Evolutionary conservation across 37 sponge, comb jelly and placozoan genomes (phyloP).

Genomic region (Ianthella basta): DNA sequence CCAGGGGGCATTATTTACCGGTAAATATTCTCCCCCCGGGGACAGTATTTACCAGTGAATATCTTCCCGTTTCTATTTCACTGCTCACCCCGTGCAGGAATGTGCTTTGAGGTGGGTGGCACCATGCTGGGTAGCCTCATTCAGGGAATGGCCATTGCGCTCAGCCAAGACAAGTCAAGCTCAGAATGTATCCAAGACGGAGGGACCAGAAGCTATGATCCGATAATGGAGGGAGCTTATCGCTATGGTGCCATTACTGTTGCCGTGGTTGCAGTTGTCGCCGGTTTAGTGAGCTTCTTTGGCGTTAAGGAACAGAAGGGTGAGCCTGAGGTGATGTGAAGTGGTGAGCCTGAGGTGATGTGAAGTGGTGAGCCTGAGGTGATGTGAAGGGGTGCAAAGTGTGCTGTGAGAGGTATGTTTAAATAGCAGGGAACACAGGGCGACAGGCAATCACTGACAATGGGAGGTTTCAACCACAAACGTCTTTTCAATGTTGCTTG

Average conservation of each 20-base stretch:
- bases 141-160: constrained; percentile 50
- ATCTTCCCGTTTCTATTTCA: too few relatives aligned
- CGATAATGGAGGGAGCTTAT: constrained; percentile 38
- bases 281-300: constrained; percentile 46
- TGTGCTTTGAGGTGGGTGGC: constrained; percentile 66
- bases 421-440: background rate
- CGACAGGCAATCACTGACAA: too few relatives aligned
- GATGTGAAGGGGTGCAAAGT: background rate
- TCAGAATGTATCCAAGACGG: background rate
- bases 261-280: constrained; percentile 48
- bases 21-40: too few relatives aligned
- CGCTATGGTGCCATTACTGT: constrained; percentile 60
- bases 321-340: background rate
- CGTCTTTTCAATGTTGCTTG: too few relatives aligned
- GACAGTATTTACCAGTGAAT: too few relatives aligned
- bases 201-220: background rate
- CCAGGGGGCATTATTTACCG: too few relatives aligned
- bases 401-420: background rate
- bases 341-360: background rate
- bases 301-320: constrained; percentile 73
- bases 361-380: background rate
- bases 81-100: too few relatives aligned
- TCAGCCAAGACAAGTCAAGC: background rate
- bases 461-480: too few relatives aligned
- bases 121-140: constrained; percentile 70